phyloP scores from a whole-genome alignment of 2,113 vertebrate species.

The Oenanthe melanoleuca region DNA sequence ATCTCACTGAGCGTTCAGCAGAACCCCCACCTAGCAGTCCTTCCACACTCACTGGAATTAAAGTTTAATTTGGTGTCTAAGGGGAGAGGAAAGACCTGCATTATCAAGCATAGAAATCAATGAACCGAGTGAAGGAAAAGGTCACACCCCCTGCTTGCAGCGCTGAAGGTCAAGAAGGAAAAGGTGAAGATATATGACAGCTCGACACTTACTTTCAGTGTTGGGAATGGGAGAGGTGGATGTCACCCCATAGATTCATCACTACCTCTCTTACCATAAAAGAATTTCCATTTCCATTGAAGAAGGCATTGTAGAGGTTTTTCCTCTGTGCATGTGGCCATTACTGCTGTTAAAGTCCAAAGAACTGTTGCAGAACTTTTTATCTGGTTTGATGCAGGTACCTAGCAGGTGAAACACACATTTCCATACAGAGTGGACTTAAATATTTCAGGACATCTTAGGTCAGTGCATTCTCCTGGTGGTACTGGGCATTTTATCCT shows the following conservation, averaged over 20 bases:
- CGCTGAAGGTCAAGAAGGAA: not conserved
- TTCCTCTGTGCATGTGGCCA: not conserved
- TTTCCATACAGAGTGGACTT: not conserved
- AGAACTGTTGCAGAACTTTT: not conserved
- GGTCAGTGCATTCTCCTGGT: not conserved
- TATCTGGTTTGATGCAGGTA: not conserved
- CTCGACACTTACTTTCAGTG: not conserved
- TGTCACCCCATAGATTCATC: not conserved
- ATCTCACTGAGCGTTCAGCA: not conserved
- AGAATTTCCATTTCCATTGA: not conserved
- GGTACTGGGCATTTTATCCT: not conserved
- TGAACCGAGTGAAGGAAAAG: not conserved
- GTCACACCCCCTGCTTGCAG: not conserved
- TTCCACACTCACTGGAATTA: constrained; percentile 48
- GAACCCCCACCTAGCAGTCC: not conserved
- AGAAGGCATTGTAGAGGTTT: not conserved
- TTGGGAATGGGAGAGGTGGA: not conserved
- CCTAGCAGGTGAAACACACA: not conserved
- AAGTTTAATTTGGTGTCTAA: constrained; percentile 68
- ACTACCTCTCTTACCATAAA: not conserved
- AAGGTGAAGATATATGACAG: not conserved
- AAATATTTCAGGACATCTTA: not conserved
- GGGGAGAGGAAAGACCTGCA: constrained; percentile 32
- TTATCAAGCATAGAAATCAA: constrained; percentile 20
- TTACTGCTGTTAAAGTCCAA: not conserved